These are phyloP conservation scores for Liasis olivaceus DNA, from an alignment of 2,797 vertebrate genomes.

Conservation along the genomic window DNA sequence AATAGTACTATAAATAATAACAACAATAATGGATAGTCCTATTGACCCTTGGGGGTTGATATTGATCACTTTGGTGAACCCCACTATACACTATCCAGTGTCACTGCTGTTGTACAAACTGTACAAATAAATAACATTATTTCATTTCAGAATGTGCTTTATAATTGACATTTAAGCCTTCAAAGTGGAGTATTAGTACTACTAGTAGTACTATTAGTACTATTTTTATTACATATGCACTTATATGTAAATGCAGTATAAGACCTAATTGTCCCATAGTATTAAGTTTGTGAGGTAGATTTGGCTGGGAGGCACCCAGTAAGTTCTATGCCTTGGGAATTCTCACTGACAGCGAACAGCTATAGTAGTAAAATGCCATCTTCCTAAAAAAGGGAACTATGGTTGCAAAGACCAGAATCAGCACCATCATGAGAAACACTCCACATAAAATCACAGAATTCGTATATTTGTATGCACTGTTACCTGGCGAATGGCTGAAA, in stretches of 20 bases:
- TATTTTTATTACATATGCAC: not conserved
- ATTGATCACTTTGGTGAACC: not conserved
- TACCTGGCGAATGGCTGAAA: slow-evolving; percentile 92
- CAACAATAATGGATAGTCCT: not conserved
- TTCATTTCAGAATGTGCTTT: not conserved
- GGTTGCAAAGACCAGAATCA: fast-evolving
- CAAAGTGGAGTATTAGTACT: not conserved
- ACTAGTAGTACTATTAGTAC: not conserved
- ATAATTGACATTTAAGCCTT: not conserved
- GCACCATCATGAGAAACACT: not conserved
- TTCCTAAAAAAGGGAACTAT: not conserved
- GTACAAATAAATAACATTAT: not conserved
- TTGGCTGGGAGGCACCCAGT: not conserved
- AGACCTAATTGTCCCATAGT: not conserved
- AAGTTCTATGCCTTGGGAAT: not conserved
- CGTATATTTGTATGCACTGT: slow-evolving; percentile 2
- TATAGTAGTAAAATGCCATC: not conserved
- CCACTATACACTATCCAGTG: not conserved
- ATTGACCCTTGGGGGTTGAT: not conserved
- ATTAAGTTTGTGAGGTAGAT: not conserved
- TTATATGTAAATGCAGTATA: not conserved
- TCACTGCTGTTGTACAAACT: not conserved
- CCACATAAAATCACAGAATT: not conserved
- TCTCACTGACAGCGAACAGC: not conserved
- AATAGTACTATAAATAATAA: not conserved